Percentiles rank a stretch among this genome's conserved stretches.
phyloP scores from a whole-genome alignment of 2,113 vertebrate species.

The Notothenia rossii region DNA sequence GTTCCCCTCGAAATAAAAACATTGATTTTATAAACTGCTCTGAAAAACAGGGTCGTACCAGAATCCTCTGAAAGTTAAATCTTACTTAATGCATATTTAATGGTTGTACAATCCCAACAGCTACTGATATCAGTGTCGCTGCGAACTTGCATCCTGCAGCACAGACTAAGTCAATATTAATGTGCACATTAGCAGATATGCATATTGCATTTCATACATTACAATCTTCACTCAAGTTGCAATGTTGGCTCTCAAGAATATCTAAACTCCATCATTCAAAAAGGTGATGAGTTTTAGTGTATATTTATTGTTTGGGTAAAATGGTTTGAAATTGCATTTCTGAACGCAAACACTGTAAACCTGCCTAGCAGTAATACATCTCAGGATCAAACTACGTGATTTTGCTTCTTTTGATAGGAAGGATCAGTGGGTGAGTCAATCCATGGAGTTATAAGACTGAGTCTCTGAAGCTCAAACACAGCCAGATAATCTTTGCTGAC shows the following conservation, averaged over 20 bases:
- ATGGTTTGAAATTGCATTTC: neutral
- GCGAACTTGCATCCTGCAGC: neutral
- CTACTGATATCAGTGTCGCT: slow-evolving; percentile 9
- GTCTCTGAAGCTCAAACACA: slow-evolving; percentile 49
- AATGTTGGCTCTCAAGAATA: neutral
- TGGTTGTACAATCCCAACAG: neutral
- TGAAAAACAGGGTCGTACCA: slow-evolving; percentile 2
- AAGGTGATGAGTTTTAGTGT: neutral
- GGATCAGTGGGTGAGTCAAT: slow-evolving; percentile 34
- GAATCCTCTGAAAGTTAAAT: slow-evolving; percentile 11
- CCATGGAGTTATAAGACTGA: slow-evolving; percentile 8
- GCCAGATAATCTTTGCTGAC: slow-evolving; percentile 67
- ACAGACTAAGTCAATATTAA: neutral
- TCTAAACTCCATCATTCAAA: neutral
- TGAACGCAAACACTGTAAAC: neutral
- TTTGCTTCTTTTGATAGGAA: slow-evolving; percentile 15
- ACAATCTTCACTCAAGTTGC: neutral
- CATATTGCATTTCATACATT: neutral
- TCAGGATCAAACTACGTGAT: slow-evolving; percentile 19
- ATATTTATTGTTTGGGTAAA: neutral
- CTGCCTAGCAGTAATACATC: slow-evolving; percentile 28
- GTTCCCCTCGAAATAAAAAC: slow-evolving; percentile 36
- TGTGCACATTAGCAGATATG: slow-evolving; percentile 7
- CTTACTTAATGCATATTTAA: slow-evolving; percentile 17
- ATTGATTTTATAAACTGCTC: slow-evolving; percentile 19